A percentile compares a stretch with the other conserved stretches of the same genome.
Conservation (phyloP, 2,797 vertebrate genomes). For the Syndactyla subalaris region DNA sequence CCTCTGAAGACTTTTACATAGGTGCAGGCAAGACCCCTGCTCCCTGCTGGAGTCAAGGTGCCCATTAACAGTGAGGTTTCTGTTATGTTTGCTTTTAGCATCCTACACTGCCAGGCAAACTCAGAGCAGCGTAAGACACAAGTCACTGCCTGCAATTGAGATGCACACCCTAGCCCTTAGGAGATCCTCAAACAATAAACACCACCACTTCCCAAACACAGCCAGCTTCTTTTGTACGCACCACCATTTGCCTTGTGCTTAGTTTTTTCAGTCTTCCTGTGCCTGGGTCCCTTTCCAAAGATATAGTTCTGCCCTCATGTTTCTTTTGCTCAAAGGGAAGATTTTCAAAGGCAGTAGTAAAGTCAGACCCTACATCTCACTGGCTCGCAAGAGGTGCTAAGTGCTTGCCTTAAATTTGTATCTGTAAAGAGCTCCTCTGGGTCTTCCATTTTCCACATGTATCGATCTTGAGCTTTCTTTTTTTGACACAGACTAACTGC, state of each 20-base stretch:
- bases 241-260: not conserved
- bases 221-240: not conserved
- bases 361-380: not conserved
- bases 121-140: not conserved
- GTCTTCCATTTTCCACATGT: not conserved
- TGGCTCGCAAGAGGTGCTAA: not conserved
- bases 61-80: not conserved
- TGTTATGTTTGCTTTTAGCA: not conserved
- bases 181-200: not conserved
- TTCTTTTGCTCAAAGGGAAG: not conserved
- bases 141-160: not conserved
- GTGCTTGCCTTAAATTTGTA: not conserved
- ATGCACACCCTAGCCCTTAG: not conserved
- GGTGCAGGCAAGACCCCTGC: not conserved
- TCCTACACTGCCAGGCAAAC: not conserved
- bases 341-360: not conserved
- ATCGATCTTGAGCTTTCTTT: not conserved
- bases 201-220: not conserved
- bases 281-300: not conserved
- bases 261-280: not conserved
- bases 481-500: not conserved
- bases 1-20: not conserved
- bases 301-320: not conserved
- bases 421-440: not conserved
- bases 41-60: not conserved